Conservation (phyloP, 2,797 vertebrate genomes). For the Gymnodraco acuticeps region DNA sequence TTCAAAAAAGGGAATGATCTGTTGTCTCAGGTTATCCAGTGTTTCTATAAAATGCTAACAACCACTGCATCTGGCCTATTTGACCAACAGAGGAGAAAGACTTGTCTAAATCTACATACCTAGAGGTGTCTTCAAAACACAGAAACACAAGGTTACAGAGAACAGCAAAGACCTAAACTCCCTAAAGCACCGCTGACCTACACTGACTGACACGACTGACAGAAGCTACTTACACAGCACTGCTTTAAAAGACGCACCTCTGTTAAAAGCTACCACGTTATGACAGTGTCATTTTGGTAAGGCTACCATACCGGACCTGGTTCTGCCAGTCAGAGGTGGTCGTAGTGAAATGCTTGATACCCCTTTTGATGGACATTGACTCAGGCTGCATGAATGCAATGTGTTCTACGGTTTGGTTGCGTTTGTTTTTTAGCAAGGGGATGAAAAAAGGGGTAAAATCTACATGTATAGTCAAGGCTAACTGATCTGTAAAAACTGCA, state of each 20-base stretch:
- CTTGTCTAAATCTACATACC: slow-evolving; percentile 63
- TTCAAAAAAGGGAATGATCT: slow-evolving; percentile 48
- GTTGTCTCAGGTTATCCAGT: slow-evolving; percentile 67
- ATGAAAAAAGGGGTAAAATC: slow-evolving; percentile 12
- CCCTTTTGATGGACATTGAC: slow-evolving; percentile 36
- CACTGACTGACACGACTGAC: slow-evolving; percentile 65
- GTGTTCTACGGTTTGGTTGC: slow-evolving; percentile 52
- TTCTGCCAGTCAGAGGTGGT: slow-evolving; percentile 49
- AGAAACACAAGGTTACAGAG: slow-evolving; percentile 73
- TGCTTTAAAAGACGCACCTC: slow-evolving; percentile 49
- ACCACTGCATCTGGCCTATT: slow-evolving; percentile 46
- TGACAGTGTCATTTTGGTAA: slow-evolving; percentile 66
- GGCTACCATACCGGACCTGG: slow-evolving; percentile 59
- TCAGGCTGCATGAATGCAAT: slow-evolving; percentile 39
- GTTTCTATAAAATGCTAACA: slow-evolving; percentile 62
- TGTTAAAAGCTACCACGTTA: slow-evolving; percentile 57
- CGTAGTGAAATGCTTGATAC: slow-evolving; percentile 30
- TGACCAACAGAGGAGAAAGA: slow-evolving; percentile 42
- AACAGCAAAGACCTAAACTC: slow-evolving; percentile 65
- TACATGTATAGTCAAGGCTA: slow-evolving; percentile 11
- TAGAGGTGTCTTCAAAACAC: slow-evolving; percentile 62
- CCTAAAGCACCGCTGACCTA: slow-evolving; percentile 64
- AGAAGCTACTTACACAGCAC: slow-evolving; percentile 71
- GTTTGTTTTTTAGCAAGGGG: slow-evolving; percentile 34
- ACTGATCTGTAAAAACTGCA: slow-evolving; percentile 26